A percentile compares a stretch with the other conserved stretches of the same genome.
These are phyloP conservation scores for Allophyes oxyacanthae DNA, from an alignment of 2,888 invertebrate genomes.

Conservation along the genomic window DNA sequence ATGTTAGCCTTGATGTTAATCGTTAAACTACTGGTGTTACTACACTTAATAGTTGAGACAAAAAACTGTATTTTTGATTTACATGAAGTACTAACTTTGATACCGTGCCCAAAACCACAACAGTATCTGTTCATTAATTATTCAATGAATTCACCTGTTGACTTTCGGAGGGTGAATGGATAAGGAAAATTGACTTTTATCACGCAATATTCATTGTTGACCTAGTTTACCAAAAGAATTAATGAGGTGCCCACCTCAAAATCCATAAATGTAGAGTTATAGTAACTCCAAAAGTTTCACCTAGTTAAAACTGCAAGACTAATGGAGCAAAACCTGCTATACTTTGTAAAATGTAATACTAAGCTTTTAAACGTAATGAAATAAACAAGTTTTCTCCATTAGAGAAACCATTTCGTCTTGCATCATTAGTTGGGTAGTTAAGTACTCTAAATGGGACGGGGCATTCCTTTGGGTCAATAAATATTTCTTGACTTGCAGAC, in stretches of 20 bases:
- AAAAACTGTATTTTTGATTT: constrained; percentile 13
- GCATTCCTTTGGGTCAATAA: constrained; percentile 43
- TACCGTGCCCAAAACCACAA: constrained; percentile 27
- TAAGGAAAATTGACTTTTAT: constrained; percentile 65
- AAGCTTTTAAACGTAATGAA: constrained; percentile 44
- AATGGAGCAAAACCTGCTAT: constrained; percentile 17
- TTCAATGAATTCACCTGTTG: constrained; percentile 83
- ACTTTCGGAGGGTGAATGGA: constrained; percentile 60
- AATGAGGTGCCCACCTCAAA: constrained; percentile 32
- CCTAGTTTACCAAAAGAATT: constrained; percentile 57
- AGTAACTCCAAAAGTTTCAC: constrained; percentile 9
- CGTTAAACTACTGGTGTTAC: constrained; percentile 27
- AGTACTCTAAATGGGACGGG: constrained; percentile 34
- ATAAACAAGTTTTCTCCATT: constrained; percentile 47
- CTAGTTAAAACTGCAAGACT: constrained; percentile 19
- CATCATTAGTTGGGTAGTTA: constrained; percentile 37
- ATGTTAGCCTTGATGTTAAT: constrained; percentile 33
- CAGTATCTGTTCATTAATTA: constrained; percentile 71
- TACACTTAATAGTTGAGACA: constrained; percentile 17
- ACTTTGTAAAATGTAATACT: constrained; percentile 21
- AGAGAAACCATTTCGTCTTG: constrained; percentile 34
- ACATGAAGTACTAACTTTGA: constrained; percentile 12
- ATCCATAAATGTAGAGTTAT: constrained; percentile 21
- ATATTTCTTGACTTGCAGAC: constrained; percentile 23
- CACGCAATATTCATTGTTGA: constrained; percentile 70